These are phyloP conservation scores for Pao palembangensis DNA, from an alignment of 2,113 vertebrate species.

Conservation along the genomic window DNA sequence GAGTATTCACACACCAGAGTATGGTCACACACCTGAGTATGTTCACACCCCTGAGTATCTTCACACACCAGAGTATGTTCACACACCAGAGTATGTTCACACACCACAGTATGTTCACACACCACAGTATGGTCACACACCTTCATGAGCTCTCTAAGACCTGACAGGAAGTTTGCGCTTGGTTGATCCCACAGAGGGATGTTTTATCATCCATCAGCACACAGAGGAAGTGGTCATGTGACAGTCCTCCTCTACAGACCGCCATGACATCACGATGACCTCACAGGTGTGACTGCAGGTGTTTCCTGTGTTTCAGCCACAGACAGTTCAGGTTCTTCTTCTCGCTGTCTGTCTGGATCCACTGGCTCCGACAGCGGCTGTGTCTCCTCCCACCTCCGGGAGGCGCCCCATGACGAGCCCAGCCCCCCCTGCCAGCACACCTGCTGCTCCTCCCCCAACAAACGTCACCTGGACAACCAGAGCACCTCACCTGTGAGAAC, in stretches of 20 bases:
- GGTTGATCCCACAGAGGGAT: no score
- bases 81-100: no score
- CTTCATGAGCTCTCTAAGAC: background rate
- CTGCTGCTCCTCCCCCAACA: slow-evolving; percentile 50
- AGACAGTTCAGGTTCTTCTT: slow-evolving; percentile 89
- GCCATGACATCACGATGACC: background rate
- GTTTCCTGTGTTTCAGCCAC: slow-evolving; percentile 74
- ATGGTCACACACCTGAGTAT: no score
- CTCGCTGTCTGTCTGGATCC: slow-evolving; percentile 85
- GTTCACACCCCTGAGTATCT: slow-evolving; percentile 41
- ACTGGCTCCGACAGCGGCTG: slow-evolving; percentile 91
- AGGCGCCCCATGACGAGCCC: slow-evolving; percentile 78
- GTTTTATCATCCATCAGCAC: no score
- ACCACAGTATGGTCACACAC: no score
- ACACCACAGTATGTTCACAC: no score
- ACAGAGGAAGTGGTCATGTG: background rate
- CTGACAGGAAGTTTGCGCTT: no score
- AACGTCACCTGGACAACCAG: slow-evolving; percentile 72
- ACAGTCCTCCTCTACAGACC: background rate
- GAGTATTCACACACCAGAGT: no score
- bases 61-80: no score
- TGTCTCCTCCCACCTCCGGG: slow-evolving; percentile 80
- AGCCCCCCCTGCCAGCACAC: slow-evolving; percentile 52
- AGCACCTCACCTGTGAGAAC: slow-evolving; percentile 81
- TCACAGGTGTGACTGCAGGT: background rate